phyloP scores from a whole-genome alignment of 2,113 vertebrate genomes.

The Coptodon rendalli region DNA sequence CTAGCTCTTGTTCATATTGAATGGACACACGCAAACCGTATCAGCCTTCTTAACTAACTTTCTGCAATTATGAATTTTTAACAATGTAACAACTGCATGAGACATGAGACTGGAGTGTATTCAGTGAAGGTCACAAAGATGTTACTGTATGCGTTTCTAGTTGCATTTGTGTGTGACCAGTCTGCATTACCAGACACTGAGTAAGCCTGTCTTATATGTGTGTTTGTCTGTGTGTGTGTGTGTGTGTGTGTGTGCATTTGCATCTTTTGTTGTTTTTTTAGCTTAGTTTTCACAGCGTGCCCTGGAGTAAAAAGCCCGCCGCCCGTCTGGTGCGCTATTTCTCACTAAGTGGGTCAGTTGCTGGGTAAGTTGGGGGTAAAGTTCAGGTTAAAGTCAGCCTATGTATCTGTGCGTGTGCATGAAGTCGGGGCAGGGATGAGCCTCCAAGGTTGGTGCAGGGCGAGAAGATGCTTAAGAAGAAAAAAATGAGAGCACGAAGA shows the following conservation, averaged over 20 bases:
- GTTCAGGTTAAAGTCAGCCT: conserved; percentile 46
- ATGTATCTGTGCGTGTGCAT: not conserved
- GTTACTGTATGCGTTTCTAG: not conserved
- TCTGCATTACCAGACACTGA: conserved; percentile 15
- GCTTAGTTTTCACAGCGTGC: conserved; percentile 43
- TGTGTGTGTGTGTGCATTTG: not conserved
- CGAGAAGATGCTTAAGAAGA: conserved; percentile 26
- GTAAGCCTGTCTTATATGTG: not conserved
- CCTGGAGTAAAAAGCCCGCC: conserved; percentile 40
- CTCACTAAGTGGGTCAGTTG: conserved; percentile 60
- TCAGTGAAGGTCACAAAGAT: not conserved
- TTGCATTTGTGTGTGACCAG: not conserved
- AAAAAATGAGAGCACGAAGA: not conserved
- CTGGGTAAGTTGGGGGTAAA: conserved; percentile 53
- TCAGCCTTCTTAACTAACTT: not conserved
- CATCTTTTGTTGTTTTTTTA: conserved; percentile 40
- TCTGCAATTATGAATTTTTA: not conserved
- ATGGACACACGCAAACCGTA: not conserved
- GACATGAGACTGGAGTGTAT: not conserved
- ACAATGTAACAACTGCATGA: not conserved
- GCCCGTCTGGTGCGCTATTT: conserved; percentile 44
- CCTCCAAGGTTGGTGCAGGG: not conserved
- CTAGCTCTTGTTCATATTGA: not conserved
- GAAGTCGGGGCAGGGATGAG: not conserved
- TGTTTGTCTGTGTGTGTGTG: not conserved